A percentile compares a stretch with the other conserved stretches of the same genome.
Evolutionary conservation across 2,888 invertebrate genomes (phyloP).

Genomic region (Lasioglossum pauxillum): DNA sequence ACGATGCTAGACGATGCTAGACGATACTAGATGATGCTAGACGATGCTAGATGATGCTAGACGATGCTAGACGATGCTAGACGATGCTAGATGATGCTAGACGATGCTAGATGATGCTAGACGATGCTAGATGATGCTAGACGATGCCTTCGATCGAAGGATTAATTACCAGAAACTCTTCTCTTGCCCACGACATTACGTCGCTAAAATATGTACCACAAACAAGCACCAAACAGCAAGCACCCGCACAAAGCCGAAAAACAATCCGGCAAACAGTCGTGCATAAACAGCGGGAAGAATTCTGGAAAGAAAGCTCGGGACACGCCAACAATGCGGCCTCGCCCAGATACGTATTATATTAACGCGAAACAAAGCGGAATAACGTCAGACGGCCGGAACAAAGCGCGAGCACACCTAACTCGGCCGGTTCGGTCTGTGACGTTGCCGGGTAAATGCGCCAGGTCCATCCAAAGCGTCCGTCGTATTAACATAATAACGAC

Average conservation of each 20-base stretch:
- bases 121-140: too few relatives aligned
- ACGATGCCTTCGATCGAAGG: too few relatives aligned
- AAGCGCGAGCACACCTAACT: conserved; percentile 1
- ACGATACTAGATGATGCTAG: too few relatives aligned
- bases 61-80: too few relatives aligned
- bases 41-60: too few relatives aligned
- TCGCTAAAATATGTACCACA: too few relatives aligned
- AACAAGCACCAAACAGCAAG: background rate
- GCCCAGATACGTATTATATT: background rate
- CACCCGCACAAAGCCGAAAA: background rate
- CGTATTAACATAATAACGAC: background rate
- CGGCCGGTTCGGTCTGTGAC: background rate
- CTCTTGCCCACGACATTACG: too few relatives aligned
- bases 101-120: too few relatives aligned
- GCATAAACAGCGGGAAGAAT: background rate
- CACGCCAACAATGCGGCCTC: background rate
- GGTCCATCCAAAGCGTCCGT: background rate
- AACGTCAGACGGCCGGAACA: background rate
- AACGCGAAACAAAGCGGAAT: conserved; percentile 1
- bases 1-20: too few relatives aligned
- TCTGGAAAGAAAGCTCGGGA: background rate
- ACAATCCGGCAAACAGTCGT: background rate
- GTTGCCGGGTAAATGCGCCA: too few relatives aligned
- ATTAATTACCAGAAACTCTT: too few relatives aligned
- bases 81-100: too few relatives aligned